Base-by-base conservation (phyloP, 1,140 invertebrate genomes). In the Geopemphigus sp. region DNA sequence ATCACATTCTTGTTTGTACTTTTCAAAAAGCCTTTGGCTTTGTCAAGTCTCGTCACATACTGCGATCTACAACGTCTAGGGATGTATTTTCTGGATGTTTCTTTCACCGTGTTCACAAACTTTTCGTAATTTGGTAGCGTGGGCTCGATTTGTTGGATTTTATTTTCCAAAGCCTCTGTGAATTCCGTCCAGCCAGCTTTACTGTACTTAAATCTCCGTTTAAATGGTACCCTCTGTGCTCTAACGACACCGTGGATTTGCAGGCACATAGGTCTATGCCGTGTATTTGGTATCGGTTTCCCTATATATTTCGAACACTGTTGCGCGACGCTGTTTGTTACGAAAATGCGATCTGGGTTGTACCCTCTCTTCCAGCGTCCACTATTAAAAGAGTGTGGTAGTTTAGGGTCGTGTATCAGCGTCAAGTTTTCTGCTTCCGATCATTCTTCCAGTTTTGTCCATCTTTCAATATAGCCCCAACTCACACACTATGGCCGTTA, bases 371-470 rank as follows among this genome's bases (percentile, higher is more conserved):
- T n/a, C n/a, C n/a, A n/a, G n/a, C n/a, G n/a, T n/a, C n/a, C n/a
- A n/a, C n/a, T n/a, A 29, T 66, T 64, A 39, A 56, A 56, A 80
- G 10, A 56, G 53, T 59, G 6, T 29, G 73, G 73, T 39, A 57
- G 24, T 14, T 80, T 80, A 8, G 76, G 56, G 17, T 64, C 56
- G 15, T 80, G 57, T 19, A 80, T 56, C 14, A 80, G 26, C 56
- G 70, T 80, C 15, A 80, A 57, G 11, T 80, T 26, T 47, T 50
- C 14, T 39, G 22, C n/a, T 19, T 74, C 72, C 56, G 22, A n/a
- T 50, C 50, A 74, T 29, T 68, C 63, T 56, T 80, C 80, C 11
- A 80, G n/a, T n/a, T 47, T 53, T 68, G 61, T 39, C 80, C 80
- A 53, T 80, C 63, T 66, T 64, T 64, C 29, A 12, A 17, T 47